Conservation (phyloP, 2,113 vertebrate genomes). For the Dipodomys stephensi region DNA sequence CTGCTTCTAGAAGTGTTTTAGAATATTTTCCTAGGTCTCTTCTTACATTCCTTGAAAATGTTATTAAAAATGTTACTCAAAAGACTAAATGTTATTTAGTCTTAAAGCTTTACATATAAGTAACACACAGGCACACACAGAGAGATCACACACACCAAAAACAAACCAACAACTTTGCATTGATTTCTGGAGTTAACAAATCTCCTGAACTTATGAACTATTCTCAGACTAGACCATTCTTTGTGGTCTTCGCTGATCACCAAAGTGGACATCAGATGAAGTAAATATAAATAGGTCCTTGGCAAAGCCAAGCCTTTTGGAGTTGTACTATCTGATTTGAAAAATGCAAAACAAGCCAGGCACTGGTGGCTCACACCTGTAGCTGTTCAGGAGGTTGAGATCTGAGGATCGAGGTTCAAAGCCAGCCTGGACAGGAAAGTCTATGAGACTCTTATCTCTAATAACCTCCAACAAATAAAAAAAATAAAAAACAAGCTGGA, state of each 20-base stretch:
- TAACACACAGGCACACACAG: fast-evolving
- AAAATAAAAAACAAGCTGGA: no score
- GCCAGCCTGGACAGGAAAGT: no score
- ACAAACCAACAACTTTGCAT: neutral
- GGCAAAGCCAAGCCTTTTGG: fast-evolving
- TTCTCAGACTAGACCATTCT: neutral
- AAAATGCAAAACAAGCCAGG: neutral
- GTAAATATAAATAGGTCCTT: neutral
- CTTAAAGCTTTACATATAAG: fast-evolving
- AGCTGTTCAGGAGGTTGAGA: no score
- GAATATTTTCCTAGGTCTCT: neutral
- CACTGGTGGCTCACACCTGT: no score
- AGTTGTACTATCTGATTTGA: neutral
- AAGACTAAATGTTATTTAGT: no score
- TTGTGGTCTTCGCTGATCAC: neutral
- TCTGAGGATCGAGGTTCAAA: no score
- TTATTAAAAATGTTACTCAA: neutral
- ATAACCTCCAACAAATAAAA: no score
- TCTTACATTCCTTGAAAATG: neutral
- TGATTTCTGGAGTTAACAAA: neutral
- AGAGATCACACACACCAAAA: neutral
- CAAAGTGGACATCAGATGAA: neutral
- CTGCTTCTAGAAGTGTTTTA: neutral
- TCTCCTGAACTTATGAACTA: neutral
- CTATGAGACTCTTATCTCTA: no score